phyloP scores from a whole-genome alignment of 2,888 invertebrate genomes.

The Camponotus fellah region DNA sequence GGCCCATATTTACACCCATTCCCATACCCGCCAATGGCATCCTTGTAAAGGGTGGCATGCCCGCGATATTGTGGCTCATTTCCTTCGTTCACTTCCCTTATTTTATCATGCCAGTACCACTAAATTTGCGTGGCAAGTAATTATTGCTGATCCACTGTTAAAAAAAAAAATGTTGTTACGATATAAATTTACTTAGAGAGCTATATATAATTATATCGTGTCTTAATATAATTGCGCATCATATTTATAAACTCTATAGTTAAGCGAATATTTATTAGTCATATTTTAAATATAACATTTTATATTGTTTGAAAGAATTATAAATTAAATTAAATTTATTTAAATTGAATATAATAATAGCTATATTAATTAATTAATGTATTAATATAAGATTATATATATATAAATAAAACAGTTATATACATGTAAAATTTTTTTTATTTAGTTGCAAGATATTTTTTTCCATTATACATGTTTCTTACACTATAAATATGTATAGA shows the following conservation, averaged over 20 bases:
- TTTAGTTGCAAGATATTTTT: neutral
- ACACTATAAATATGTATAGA: neutral
- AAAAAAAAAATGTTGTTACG: slow-evolving; percentile 40
- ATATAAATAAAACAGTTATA: neutral
- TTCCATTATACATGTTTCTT: neutral
- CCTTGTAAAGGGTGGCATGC: slow-evolving; percentile 92
- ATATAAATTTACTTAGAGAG: neutral
- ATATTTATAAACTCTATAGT: neutral
- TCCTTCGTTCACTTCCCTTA: slow-evolving; percentile 83
- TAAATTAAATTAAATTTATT: neutral
- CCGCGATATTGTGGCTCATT: slow-evolving; percentile 94
- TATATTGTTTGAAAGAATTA: neutral
- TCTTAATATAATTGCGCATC: neutral
- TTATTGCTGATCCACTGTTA: slow-evolving; percentile 69
- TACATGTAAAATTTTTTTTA: neutral
- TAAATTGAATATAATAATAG: neutral
- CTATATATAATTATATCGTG: neutral
- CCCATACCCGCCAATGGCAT: slow-evolving; percentile 91
- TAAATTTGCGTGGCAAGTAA: slow-evolving; percentile 75
- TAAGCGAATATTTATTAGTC: neutral
- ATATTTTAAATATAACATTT: neutral
- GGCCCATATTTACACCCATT: slow-evolving; percentile 85
- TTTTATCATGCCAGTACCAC: slow-evolving; percentile 84
- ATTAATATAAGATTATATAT: neutral
- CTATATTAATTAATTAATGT: neutral